Evolutionary conservation across 35 echinoderm and acorn worm species (phyloP).

Genomic region (Lytechinus pictus): DNA sequence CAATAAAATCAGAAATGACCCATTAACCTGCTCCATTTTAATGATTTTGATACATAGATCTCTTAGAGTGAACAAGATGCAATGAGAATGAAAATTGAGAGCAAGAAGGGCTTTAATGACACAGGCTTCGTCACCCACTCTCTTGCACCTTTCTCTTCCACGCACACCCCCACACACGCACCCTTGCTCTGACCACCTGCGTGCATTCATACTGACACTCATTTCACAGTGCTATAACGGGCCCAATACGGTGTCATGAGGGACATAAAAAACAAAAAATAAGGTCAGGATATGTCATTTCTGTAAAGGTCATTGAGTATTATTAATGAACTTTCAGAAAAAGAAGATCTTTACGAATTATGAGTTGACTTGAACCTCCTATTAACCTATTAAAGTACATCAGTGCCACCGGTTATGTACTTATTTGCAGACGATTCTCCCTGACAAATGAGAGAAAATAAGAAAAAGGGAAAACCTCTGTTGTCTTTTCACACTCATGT

Average conservation of each 20-base stretch:
- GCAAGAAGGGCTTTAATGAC: too few relatives aligned
- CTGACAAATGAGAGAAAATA: background rate
- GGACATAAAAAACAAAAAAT: background rate
- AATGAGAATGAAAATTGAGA: background rate
- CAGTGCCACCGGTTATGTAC: background rate
- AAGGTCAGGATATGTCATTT: background rate
- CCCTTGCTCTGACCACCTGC: too few relatives aligned
- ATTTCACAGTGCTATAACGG: background rate
- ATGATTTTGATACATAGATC: background rate
- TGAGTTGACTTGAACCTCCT: background rate
- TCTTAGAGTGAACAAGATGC: background rate
- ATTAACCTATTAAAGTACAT: background rate
- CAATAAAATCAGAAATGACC: background rate
- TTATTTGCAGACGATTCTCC: conserved; percentile 36
- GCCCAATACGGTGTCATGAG: background rate
- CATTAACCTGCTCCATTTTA: background rate
- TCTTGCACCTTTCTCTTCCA: background rate
- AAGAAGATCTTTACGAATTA: background rate
- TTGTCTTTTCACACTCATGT: conserved; percentile 32
- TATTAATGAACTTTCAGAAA: background rate
- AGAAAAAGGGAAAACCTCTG: background rate
- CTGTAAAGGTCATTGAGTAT: background rate
- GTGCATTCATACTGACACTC: too few relatives aligned
- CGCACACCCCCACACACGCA: background rate
- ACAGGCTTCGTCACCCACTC: background rate